Conservation (phyloP, 2,113 vertebrate genomes). For the Megalops atlanticus region DNA sequence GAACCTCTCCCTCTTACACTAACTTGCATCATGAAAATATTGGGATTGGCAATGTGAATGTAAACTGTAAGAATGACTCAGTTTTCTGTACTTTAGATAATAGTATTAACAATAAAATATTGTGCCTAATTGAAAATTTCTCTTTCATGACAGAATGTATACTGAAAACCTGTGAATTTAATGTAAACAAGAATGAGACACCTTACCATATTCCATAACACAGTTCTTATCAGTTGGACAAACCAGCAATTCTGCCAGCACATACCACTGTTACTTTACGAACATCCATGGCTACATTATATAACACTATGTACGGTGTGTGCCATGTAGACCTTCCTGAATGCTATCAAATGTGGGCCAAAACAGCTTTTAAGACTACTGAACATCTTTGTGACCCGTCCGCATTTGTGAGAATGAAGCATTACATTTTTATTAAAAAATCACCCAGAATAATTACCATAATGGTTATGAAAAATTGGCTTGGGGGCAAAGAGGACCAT, state of each 20-base stretch:
- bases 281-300: conserved; percentile 3
- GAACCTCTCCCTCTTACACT: not conserved
- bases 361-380: not conserved
- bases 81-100: not conserved
- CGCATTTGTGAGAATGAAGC: not conserved
- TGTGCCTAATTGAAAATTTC: not conserved
- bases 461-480: not conserved
- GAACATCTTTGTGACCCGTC: not conserved
- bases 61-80: not conserved
- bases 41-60: not conserved
- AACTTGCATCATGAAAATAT: not conserved
- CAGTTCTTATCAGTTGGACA: not conserved
- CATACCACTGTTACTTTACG: not conserved
- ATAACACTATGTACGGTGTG: conserved; percentile 1
- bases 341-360: not conserved
- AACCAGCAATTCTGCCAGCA: not conserved
- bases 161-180: not conserved
- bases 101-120: not conserved
- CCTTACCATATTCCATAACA: not conserved
- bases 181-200: not conserved
- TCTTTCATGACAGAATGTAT: not conserved
- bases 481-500: not conserved
- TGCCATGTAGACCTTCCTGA: not conserved
- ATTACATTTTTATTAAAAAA: conserved; percentile 2
- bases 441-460: not conserved